Conservation (phyloP, 2,797 vertebrate species). For the Lagorchestes hirsutus region DNA sequence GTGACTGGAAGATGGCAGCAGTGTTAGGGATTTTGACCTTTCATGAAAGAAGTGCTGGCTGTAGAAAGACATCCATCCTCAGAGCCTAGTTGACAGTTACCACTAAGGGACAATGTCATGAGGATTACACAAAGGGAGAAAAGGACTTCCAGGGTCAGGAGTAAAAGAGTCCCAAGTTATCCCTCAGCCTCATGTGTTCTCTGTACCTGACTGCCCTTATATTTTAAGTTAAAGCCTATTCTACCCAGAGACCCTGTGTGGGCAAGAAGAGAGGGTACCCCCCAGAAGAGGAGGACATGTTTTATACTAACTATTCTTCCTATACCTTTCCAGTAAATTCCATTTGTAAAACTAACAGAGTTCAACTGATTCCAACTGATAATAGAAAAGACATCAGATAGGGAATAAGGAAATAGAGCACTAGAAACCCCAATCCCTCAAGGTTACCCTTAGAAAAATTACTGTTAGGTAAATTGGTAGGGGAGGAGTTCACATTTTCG, state of each 20-base stretch:
- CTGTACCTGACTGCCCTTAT: neutral
- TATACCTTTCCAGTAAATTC: neutral
- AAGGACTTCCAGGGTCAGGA: neutral
- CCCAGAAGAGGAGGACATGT: neutral
- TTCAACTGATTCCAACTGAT: neutral
- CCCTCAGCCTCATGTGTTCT: neutral
- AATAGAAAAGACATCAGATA: neutral
- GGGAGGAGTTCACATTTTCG: neutral
- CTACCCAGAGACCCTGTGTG: neutral
- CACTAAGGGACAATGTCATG: neutral
- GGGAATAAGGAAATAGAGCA: neutral
- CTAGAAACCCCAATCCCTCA: neutral
- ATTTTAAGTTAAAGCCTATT: neutral
- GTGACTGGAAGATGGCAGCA: neutral
- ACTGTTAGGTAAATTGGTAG: neutral
- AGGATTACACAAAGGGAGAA: neutral
- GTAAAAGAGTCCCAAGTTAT: neutral
- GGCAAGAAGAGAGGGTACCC: neutral
- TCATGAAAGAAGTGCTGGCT: neutral
- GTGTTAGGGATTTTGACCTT: neutral
- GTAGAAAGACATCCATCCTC: neutral
- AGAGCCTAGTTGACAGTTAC: neutral
- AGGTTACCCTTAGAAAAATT: neutral
- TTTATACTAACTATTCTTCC: neutral
- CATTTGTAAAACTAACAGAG: neutral